phyloP scores from a whole-genome alignment of 2,113 vertebrate species.

The Etheostoma spectabile region DNA sequence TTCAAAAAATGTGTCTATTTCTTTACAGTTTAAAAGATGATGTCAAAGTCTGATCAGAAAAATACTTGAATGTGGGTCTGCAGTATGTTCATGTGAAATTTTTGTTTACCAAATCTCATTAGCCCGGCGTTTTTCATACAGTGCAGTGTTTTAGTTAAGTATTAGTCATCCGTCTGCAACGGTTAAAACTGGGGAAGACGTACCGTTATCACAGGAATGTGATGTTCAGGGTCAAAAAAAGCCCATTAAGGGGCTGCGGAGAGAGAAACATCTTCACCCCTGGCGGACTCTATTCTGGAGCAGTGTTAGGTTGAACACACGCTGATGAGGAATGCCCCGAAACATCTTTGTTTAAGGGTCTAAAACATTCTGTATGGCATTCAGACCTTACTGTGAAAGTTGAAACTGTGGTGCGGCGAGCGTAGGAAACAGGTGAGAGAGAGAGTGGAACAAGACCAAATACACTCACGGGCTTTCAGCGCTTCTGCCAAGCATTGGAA shows the following conservation, averaged over 20 bases:
- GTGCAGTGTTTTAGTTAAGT: constrained; percentile 44
- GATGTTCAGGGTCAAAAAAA: constrained; percentile 63
- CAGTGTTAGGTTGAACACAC: constrained; percentile 68
- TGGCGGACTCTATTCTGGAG: constrained; percentile 60
- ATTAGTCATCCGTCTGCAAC: constrained; percentile 21
- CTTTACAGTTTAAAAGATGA: neutral
- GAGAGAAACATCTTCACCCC: constrained; percentile 59
- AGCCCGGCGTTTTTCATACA: constrained; percentile 14
- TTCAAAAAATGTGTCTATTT: neutral
- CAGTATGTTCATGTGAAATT: constrained; percentile 22
- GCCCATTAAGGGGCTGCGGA: constrained; percentile 40
- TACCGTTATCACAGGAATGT: constrained; percentile 51
- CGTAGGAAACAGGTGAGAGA: constrained; percentile 32
- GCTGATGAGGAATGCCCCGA: constrained; percentile 73
- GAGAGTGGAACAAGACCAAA: constrained; percentile 53
- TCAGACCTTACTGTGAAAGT: constrained; percentile 71
- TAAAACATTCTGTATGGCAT: constrained; percentile 42
- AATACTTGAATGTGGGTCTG: neutral
- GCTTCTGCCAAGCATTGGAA: constrained; percentile 53
- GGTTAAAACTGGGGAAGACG: constrained; percentile 22
- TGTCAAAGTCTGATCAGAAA: neutral
- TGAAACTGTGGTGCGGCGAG: constrained; percentile 29
- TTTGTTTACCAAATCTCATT: neutral
- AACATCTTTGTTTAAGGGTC: constrained; percentile 70
- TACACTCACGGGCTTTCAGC: constrained; percentile 37